These are phyloP conservation scores for Nylanderia fulva DNA, from an alignment of 1,140 invertebrate genomes.

Conservation along the genomic window DNA sequence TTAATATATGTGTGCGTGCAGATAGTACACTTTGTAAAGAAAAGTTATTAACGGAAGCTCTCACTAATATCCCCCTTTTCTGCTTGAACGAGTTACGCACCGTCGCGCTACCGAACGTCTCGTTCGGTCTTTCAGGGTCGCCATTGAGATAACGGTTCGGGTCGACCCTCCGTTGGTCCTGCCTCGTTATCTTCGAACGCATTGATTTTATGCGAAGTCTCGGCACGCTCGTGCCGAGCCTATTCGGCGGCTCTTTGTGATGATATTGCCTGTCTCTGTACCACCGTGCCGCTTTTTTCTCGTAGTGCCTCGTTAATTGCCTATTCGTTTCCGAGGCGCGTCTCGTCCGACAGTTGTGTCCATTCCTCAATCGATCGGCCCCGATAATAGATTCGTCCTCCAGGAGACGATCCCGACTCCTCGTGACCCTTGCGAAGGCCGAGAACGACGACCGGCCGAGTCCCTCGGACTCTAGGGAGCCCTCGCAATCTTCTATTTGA, in stretches of 20 bases:
- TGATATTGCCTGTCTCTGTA: conserved; percentile 22
- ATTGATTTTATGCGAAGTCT: conserved; percentile 43
- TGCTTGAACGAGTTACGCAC: conserved; percentile 31
- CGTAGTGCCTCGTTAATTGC: conserved; percentile 45
- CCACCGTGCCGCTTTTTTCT: conserved; percentile 37
- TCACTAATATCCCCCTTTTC: neutral
- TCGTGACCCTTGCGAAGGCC: conserved; percentile 1
- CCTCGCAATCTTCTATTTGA: conserved; percentile 79
- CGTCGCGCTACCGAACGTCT: conserved; percentile 1
- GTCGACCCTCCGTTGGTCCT: conserved; percentile 30
- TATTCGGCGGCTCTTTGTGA: conserved; percentile 29
- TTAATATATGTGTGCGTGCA: neutral
- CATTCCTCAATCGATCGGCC: conserved; percentile 9
- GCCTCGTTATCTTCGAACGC: conserved; percentile 36
- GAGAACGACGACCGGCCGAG: conserved; percentile 1
- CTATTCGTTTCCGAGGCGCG: conserved; percentile 8
- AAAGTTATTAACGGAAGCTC: conserved; percentile 9
- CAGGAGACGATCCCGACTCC: conserved; percentile 66
- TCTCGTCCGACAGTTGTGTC: neutral
- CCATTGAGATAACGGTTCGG: conserved; percentile 47
- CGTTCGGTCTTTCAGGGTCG: conserved; percentile 30
- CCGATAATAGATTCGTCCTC: conserved; percentile 32
- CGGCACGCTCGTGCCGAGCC: conserved; percentile 14
- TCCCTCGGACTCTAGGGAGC: conserved; percentile 53
- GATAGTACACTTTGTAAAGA: neutral